Conservation (phyloP, 2,888 invertebrate species). For the Spilarctia lutea region DNA sequence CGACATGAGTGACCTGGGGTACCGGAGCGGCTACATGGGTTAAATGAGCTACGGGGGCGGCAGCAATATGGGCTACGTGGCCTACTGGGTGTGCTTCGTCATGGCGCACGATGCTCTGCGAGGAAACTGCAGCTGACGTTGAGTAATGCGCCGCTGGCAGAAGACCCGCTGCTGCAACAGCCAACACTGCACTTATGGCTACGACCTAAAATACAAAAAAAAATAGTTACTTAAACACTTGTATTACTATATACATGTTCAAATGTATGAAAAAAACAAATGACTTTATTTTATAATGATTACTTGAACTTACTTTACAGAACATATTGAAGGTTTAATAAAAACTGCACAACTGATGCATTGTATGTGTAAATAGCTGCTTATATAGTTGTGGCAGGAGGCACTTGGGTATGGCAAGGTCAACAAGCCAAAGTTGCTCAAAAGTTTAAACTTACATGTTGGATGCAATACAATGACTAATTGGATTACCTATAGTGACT, state of each 20-base stretch:
- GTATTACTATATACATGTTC: too few species aligned
- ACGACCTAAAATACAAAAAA: conserved; percentile 61
- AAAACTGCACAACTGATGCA: conserved; percentile 67
- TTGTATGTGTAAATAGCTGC: conserved; percentile 54
- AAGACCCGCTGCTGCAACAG: conserved; percentile 74
- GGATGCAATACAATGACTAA: conserved; percentile 34
- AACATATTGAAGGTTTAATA: conserved; percentile 70
- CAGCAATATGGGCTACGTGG: conserved; percentile 51
- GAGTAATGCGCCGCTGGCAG: conserved; percentile 74
- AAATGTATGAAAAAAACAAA: not conserved
- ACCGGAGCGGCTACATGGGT: conserved; percentile 18
- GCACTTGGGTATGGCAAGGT: conserved; percentile 67
- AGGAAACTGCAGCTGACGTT: conserved; percentile 71
- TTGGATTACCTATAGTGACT: conserved; percentile 16
- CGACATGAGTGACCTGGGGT: conserved; percentile 49
- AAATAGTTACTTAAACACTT: too few species aligned
- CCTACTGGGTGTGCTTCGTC: conserved; percentile 60
- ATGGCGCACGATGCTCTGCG: conserved; percentile 78
- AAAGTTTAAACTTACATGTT: conserved; percentile 42
- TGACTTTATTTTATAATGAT: not conserved
- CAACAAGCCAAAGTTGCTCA: conserved; percentile 63
- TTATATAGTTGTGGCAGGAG: conserved; percentile 65
- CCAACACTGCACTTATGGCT: conserved; percentile 70
- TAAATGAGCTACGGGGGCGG: too few species aligned
- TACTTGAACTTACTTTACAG: conserved; percentile 71